phyloP scores from a whole-genome alignment of 2,113 vertebrate genomes.

The Merops nubicus region DNA sequence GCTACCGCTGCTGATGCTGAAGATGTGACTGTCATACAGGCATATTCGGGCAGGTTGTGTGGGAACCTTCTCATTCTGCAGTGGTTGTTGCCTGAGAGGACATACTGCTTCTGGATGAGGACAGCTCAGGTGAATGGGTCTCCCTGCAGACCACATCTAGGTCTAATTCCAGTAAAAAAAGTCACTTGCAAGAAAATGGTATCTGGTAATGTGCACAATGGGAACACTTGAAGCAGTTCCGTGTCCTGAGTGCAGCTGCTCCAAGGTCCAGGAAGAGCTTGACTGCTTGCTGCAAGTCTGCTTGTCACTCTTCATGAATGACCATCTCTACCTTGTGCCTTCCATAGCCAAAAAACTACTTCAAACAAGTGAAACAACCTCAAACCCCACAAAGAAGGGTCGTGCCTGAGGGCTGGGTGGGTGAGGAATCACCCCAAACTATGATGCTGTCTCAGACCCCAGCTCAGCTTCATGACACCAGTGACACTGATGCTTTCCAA shows the following conservation, averaged over 20 bases:
- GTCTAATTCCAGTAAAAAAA: neutral
- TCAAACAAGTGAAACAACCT: neutral
- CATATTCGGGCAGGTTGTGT: neutral
- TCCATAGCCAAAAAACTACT: rapidly evolving
- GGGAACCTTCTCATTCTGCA: neutral
- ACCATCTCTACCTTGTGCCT: rapidly evolving
- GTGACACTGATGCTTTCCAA: neutral
- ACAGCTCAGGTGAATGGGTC: neutral
- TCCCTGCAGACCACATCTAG: neutral
- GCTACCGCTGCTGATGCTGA: neutral
- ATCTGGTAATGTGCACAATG: neutral
- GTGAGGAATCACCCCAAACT: neutral
- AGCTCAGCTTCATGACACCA: neutral
- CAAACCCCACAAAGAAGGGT: neutral
- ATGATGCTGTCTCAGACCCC: neutral
- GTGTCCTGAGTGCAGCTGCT: neutral
- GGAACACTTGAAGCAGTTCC: neutral
- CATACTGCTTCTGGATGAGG: neutral
- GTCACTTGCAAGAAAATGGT: neutral
- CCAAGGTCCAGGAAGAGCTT: neutral
- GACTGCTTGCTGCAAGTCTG: neutral
- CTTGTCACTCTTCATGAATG: rapidly evolving
- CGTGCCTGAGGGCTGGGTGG: neutral
- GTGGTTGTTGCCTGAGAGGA: neutral
- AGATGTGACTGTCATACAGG: rapidly evolving